Evolutionary conservation across 2,888 invertebrate genomes (phyloP), one percentile per base, ranked within the genome.

Genomic region (Rosalia funebris): DNA sequence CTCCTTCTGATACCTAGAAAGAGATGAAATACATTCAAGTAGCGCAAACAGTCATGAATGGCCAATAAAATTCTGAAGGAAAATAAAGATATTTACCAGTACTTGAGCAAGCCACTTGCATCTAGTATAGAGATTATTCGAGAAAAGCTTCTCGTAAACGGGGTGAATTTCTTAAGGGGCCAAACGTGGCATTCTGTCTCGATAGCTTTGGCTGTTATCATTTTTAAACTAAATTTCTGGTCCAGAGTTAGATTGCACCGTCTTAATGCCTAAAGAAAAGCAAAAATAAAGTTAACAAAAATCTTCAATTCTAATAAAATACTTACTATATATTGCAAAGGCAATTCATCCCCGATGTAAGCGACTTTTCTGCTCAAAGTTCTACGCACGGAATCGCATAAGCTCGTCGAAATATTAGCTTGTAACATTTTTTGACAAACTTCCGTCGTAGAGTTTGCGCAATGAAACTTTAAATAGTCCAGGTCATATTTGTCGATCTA

Each of bases 151-250:
- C 34, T 11, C 0, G 53, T 36, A 46, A 58, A 65, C 1, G 68
- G 63, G 2, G 55, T 48, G 5, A 39, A 37, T 34, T 52, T 50
- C 41, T 48, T 57, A 61, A 68, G 60, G 19, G 60, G 59, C 65
- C 65, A 68, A 1, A 58, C 63, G 17, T 68, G 65, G 47, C 63
- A 65, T 15, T 57, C 47, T 1, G 42, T 50, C 1, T 61, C 57
- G 37, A 68, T 39, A 1, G 39, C 14, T 1, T 19, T 12, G 15
- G 25, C 37, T 2, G 37, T 9, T 1, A 31, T 12, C 4, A 50
- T 14, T 10, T 36, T 20, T n/a, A 50, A 31, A 10, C 10, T 39
- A 9, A 15, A 10, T 39, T 41, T 50, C 39, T 50, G 25, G 9
- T 15, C 1, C 3, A 10, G 3, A 5, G 14, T 39, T 11, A 50